phyloP scores from a whole-genome alignment of 2,797 vertebrate genomes.

The Leptodactylus fallax region DNA sequence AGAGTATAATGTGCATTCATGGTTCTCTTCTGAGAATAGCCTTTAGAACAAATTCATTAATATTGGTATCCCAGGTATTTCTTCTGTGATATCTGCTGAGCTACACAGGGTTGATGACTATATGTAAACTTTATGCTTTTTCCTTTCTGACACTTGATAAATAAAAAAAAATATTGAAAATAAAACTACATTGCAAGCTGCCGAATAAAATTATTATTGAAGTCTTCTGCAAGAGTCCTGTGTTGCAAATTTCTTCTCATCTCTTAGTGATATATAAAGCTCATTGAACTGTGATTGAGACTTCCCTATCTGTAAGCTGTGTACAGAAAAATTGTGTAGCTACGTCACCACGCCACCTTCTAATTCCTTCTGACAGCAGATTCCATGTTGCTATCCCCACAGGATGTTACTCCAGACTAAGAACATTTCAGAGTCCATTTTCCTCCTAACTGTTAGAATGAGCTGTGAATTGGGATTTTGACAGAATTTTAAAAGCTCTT shows the following conservation, averaged over 20 bases:
- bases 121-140: too few relatives aligned
- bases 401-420: constrained; percentile 6
- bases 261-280: constrained; percentile 20
- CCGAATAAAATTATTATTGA: background rate
- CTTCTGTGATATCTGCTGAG: too few relatives aligned
- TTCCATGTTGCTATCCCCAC: constrained; percentile 16
- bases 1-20: too few relatives aligned
- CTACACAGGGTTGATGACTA: too few relatives aligned
- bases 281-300: constrained; percentile 50
- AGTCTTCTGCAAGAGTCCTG: background rate
- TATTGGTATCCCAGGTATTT: too few relatives aligned
- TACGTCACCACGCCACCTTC: constrained; percentile 26
- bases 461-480: background rate
- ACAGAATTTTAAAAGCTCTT: background rate
- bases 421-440: constrained; percentile 9
- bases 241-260: background rate
- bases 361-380: constrained; percentile 55
- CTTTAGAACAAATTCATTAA: too few relatives aligned
- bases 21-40: too few relatives aligned
- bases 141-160: too few relatives aligned
- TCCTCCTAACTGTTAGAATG: background rate
- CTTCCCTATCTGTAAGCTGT: constrained; percentile 28
- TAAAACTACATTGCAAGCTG: background rate
- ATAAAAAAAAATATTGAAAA: too few relatives aligned
- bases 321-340: background rate